These are phyloP conservation scores for Crypturellus undulatus DNA, from an alignment of 2,113 vertebrate genomes.

Conservation along the genomic window DNA sequence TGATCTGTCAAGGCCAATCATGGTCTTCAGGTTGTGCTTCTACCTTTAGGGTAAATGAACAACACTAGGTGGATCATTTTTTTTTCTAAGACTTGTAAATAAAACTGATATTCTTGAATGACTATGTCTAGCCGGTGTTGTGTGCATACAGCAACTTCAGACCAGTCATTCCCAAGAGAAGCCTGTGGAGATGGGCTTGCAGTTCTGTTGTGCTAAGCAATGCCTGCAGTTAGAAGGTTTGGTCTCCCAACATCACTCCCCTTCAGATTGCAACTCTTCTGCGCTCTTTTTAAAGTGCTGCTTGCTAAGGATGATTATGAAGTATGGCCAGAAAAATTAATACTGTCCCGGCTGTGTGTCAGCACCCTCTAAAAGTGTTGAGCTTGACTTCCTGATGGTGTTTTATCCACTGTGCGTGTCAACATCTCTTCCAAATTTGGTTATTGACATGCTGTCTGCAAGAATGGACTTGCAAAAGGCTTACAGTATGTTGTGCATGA, in stretches of 20 bases:
- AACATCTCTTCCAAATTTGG: not conserved
- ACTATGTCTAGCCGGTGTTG: accelerated
- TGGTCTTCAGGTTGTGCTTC: not conserved
- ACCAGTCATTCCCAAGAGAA: not conserved
- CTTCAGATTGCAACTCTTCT: not conserved
- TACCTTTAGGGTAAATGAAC: not conserved
- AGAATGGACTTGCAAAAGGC: not conserved
- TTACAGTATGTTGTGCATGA: not conserved
- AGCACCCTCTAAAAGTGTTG: not conserved
- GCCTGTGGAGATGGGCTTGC: not conserved
- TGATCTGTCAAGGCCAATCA: not conserved
- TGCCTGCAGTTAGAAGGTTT: not conserved
- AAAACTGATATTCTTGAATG: not conserved
- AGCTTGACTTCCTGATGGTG: not conserved
- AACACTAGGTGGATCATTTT: not conserved
- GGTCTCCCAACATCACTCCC: not conserved
- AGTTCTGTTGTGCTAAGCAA: not conserved
- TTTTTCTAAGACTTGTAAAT: not conserved
- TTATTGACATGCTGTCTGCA: not conserved
- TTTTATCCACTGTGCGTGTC: not conserved
- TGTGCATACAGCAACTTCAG: accelerated
- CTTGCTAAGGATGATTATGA: not conserved
- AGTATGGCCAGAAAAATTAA: not conserved
- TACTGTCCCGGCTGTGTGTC: not conserved
- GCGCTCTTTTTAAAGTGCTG: not conserved